A percentile compares a stretch with the other conserved stretches of the same genome.
phyloP scores from a whole-genome alignment of 2,888 invertebrate genomes.

The Leucoma salicis region DNA sequence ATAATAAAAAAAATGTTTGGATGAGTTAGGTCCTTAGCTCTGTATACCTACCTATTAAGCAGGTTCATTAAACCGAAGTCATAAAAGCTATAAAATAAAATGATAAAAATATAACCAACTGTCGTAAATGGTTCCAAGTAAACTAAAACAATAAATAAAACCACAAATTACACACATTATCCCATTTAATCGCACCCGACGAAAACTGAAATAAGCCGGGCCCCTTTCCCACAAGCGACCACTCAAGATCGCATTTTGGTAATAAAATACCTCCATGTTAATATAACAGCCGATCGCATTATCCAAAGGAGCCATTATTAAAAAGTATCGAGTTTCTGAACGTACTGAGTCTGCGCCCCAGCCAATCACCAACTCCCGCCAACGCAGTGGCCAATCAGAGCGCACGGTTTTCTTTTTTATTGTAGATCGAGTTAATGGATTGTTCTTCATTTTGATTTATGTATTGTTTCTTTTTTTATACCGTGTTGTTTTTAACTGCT shows the following conservation, averaged over 20 bases:
- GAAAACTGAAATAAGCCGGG: constrained; percentile 54
- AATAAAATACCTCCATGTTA: constrained; percentile 75
- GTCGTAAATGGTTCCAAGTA: constrained; percentile 8
- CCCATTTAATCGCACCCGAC: constrained; percentile 56
- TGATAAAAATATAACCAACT: no score
- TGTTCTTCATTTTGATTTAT: constrained; percentile 79
- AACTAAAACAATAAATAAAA: constrained; percentile 32
- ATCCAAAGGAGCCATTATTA: constrained; percentile 81
- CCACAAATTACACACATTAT: constrained; percentile 44
- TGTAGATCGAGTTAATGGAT: constrained; percentile 76
- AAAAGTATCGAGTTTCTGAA: constrained; percentile 80
- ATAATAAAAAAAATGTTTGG: no score
- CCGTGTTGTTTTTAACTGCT: constrained; percentile 31
- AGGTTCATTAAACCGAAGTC: no score
- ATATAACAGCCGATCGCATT: constrained; percentile 79
- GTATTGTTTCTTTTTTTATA: constrained; percentile 51
- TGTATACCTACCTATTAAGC: no score
- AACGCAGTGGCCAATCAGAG: constrained; percentile 61
- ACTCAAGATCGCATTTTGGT: constrained; percentile 71
- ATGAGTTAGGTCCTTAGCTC: no score
- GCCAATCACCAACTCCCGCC: constrained; percentile 66
- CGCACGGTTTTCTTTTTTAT: constrained; percentile 60
- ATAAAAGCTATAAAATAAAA: no score
- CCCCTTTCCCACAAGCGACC: constrained; percentile 57
- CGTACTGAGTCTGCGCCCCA: constrained; percentile 54